These are phyloP conservation scores for Panagrolaimus sp. DNA, from an alignment of 1,140 invertebrate genomes.

Conservation along the genomic window DNA sequence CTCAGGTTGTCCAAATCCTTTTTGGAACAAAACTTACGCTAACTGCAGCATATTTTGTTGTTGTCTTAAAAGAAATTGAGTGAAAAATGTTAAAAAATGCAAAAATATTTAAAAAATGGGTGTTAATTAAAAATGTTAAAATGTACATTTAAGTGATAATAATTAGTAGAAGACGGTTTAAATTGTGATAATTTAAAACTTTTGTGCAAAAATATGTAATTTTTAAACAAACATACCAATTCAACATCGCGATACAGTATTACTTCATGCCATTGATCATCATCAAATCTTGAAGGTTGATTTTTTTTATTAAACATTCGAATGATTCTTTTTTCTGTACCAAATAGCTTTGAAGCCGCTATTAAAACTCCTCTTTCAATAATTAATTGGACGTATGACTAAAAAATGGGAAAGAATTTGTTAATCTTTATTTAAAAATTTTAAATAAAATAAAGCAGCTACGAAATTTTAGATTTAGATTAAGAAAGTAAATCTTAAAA, in stretches of 20 bases:
- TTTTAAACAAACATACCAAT: slow-evolving; percentile 70
- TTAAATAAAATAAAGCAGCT: too few species aligned
- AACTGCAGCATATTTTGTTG: slow-evolving; percentile 24
- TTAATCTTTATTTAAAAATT: too few species aligned
- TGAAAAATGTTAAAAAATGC: slow-evolving; percentile 23
- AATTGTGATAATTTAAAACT: not conserved
- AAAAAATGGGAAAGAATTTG: not conserved
- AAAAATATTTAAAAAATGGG: slow-evolving; percentile 7
- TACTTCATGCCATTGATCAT: slow-evolving; percentile 94
- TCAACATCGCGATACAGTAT: slow-evolving; percentile 78
- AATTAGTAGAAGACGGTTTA: not conserved
- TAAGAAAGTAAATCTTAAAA: too few species aligned
- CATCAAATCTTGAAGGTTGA: slow-evolving; percentile 75
- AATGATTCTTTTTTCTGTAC: slow-evolving; percentile 73
- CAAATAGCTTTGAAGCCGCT: slow-evolving; percentile 84
- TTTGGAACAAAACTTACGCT: slow-evolving; percentile 19
- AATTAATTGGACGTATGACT: slow-evolving; percentile 81
- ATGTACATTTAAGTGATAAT: too few species aligned
- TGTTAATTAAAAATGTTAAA: not conserved
- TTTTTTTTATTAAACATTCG: slow-evolving; percentile 36
- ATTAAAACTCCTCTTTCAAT: slow-evolving; percentile 80
- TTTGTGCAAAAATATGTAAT: not conserved
- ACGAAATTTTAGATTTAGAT: too few species aligned
- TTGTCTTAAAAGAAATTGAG: slow-evolving; percentile 17
- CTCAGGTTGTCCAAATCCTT: not conserved